Base-by-base conservation (phyloP, 1,140 invertebrate species). In the Kradibia gibbosae region DNA sequence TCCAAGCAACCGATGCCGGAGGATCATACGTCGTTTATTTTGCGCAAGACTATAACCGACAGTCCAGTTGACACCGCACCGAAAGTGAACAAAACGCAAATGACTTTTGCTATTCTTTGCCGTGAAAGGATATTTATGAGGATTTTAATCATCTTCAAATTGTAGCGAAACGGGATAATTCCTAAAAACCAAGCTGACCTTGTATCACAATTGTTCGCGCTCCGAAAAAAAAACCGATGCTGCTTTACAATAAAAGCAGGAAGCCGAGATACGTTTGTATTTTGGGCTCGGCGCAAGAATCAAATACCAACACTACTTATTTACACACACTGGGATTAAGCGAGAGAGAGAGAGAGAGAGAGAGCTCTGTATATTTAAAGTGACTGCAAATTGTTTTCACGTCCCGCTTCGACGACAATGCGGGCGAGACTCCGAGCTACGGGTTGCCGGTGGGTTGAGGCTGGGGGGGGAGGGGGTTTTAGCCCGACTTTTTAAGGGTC, bases 191-290 rank as follows among this genome's bases (percentile, higher is more conserved):
- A 60, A 36, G 45, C 5, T 55, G 8, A 75, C 48, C 31, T 20
- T 34, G 8, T 17, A 34, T 55, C 50, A 55, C 28, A 55, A 55
- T 36, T 5, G 20, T 55, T 45, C 25, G 8, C 25, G 25, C 55
- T 55, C 8, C 48, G 11, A 75, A 57, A 39, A n/a, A n/a, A 75
- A 75, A 75, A 36, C 15, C 22, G 1, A 75, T 39, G 60, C 60
- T 55, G 8, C 73, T 75, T 53, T 22, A 34, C 17, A 0, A 13
- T 62, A 62, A 28, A 62, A 62, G 50, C 50, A 53, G 25, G 28
- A 31, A 62, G 15, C 28, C 1, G 10, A 1, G 15, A 34, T 13
- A 11, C n/a, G 25, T 8, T 34, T 57, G 22, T 57, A 10, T 57
- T 57, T 57, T 57, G 53, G 53, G n/a, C 22, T 2, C 22, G 22